phyloP scores from a whole-genome alignment of 2,113 vertebrate genomes.

The Lonchura striata region DNA sequence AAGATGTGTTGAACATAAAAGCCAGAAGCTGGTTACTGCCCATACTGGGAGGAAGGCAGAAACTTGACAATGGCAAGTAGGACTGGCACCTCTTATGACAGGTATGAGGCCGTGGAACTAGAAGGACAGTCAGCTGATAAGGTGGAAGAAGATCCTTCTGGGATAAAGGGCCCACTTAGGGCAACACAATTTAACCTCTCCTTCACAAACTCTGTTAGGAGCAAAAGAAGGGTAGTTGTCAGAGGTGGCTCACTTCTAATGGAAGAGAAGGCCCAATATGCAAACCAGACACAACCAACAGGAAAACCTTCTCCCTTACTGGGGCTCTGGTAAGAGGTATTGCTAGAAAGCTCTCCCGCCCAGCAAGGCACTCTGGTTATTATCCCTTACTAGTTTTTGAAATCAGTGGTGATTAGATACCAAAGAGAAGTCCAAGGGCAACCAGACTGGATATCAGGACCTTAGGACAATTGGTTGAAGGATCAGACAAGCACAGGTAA shows the following conservation, averaged over 20 bases:
- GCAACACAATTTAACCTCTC: rapidly evolving
- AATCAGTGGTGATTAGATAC: not conserved
- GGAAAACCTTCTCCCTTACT: not conserved
- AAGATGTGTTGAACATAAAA: not conserved
- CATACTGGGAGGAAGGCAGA: not conserved
- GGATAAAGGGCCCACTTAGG: not conserved
- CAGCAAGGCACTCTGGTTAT: not conserved
- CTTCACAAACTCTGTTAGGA: not conserved
- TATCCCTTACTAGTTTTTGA: not conserved
- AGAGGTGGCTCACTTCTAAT: not conserved
- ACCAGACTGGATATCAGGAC: too few species aligned
- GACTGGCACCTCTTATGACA: not conserved
- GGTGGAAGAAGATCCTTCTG: not conserved
- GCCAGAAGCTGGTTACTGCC: not conserved
- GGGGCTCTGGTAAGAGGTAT: not conserved
- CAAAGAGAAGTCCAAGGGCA: not conserved
- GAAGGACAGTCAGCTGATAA: not conserved
- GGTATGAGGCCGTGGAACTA: not conserved
- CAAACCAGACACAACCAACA: not conserved
- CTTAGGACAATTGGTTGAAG: not conserved
- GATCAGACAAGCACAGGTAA: not conserved
- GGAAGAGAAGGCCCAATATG: not conserved
- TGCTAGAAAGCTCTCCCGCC: not conserved
- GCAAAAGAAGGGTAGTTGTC: not conserved
- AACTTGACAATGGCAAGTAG: not conserved